A percentile compares a stretch with the other conserved stretches of the same genome.
Evolutionary conservation across 2,113 vertebrate species (phyloP).

Genomic region (Triplophysa tibetana): DNA sequence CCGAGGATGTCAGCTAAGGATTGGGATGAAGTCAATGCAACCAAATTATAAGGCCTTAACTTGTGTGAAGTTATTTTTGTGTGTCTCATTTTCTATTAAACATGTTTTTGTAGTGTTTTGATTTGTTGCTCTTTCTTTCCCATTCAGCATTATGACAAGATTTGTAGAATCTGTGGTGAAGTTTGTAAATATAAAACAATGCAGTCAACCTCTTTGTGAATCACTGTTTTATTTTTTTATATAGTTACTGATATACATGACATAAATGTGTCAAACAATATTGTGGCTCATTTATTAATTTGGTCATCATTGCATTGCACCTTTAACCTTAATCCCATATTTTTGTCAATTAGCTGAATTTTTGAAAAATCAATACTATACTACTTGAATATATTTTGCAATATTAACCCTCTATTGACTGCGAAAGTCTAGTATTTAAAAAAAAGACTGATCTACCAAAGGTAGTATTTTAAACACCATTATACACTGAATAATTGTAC

Average conservation of each 20-base stretch:
- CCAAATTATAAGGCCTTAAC: slow-evolving; percentile 18
- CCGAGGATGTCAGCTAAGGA: not conserved
- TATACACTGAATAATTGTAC: not conserved
- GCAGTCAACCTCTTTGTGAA: slow-evolving; percentile 1
- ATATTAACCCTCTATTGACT: too few species aligned
- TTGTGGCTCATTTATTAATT: not conserved
- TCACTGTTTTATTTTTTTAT: slow-evolving; percentile 5
- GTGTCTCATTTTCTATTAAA: not conserved
- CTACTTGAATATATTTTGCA: too few species aligned
- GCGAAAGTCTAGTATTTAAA: too few species aligned
- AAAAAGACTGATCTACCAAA: not conserved
- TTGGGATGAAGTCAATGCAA: slow-evolving; percentile 8
- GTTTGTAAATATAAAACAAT: not conserved
- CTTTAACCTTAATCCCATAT: not conserved
- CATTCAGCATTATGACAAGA: not conserved
- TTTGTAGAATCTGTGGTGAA: not conserved
- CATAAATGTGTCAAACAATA: not conserved
- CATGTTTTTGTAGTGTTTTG: not conserved
- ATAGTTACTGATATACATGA: not conserved
- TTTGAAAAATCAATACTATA: not conserved
- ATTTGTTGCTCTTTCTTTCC: not conserved
- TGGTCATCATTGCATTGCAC: not conserved
- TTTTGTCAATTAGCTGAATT: not conserved
- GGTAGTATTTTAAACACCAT: not conserved
- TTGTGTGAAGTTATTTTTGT: not conserved